Conservation (phyloP, 2,888 invertebrate genomes). For the Leucoptera coffeella region DNA sequence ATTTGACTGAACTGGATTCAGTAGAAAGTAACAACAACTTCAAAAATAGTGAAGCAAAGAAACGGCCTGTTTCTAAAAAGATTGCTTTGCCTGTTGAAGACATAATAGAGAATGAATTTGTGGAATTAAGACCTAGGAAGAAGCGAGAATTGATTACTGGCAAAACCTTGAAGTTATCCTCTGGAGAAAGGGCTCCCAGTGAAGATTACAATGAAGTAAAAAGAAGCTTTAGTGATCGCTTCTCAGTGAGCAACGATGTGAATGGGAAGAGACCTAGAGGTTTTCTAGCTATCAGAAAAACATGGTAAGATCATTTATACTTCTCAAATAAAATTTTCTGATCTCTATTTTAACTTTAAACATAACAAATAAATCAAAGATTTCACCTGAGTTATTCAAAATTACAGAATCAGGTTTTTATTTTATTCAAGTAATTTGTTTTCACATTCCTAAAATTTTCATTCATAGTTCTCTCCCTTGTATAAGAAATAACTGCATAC, state of each 20-base stretch:
- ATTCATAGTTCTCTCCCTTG: too few relatives aligned
- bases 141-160: slow-evolving; percentile 16
- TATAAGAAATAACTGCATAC: too few relatives aligned
- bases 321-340: too few relatives aligned
- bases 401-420: too few relatives aligned
- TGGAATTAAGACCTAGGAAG: slow-evolving; percentile 15
- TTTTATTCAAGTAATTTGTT: too few relatives aligned
- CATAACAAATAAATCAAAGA: too few relatives aligned
- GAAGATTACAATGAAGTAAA: too few relatives aligned
- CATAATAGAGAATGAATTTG: slow-evolving; percentile 10
- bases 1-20: slow-evolving; percentile 20
- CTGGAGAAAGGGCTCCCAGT: slow-evolving; percentile 19
- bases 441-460: too few relatives aligned
- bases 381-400: too few relatives aligned
- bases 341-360: too few relatives aligned
- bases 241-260: slow-evolving; percentile 31
- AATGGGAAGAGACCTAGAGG: slow-evolving; percentile 23
- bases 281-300: slow-evolving; percentile 39
- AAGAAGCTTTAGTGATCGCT: slow-evolving; percentile 41
- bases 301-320: slow-evolving; percentile 26
- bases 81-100: slow-evolving; percentile 15
- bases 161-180: slow-evolving; percentile 25
- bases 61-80: slow-evolving; percentile 10
- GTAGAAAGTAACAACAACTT: too few relatives aligned
- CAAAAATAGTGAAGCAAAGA: slow-evolving; percentile 14